phyloP scores from a whole-genome alignment of 1,140 invertebrate genomes.

The Drosophila teissieri region DNA sequence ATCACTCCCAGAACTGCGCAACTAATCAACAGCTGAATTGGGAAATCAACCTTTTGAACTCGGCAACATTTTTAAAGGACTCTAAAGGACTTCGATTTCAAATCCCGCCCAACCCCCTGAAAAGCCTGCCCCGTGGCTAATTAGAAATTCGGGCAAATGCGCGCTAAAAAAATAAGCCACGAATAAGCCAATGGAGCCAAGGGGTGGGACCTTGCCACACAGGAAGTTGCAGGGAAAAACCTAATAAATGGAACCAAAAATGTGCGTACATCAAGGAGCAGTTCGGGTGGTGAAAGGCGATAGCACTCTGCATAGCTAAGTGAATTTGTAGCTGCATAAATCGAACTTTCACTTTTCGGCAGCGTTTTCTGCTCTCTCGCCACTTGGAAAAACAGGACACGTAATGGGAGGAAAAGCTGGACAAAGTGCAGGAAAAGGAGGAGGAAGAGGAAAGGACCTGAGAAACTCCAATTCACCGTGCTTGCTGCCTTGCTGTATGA shows the following conservation, averaged over 20 bases:
- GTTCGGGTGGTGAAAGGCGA: conserved; percentile 9
- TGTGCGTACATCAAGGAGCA: conserved; percentile 74
- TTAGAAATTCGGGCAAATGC: conserved; percentile 68
- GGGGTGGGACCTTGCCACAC: conserved; percentile 23
- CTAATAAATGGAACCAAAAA: conserved; percentile 84
- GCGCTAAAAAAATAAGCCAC: conserved; percentile 60
- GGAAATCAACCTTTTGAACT: conserved; percentile 22
- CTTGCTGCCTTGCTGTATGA: conserved; percentile 47
- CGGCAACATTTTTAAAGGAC: conserved; percentile 14
- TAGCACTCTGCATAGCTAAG: conserved; percentile 59
- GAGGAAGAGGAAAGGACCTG: conserved; percentile 10
- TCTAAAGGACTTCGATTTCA: not conserved
- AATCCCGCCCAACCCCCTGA: not conserved
- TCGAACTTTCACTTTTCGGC: conserved; percentile 68
- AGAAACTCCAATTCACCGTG: conserved; percentile 24
- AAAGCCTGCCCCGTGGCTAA: conserved; percentile 50
- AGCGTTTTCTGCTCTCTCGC: conserved; percentile 30
- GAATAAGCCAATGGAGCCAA: conserved; percentile 20
- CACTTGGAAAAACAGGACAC: conserved; percentile 60
- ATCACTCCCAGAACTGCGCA: not conserved
- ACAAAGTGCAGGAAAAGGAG: conserved; percentile 42
- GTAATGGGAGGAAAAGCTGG: conserved; percentile 57
- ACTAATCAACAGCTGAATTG: conserved; percentile 39
- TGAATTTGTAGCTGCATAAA: conserved; percentile 73
- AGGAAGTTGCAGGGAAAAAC: conserved; percentile 76